Percentiles rank a stretch among this genome's conserved stretches.
These are phyloP conservation scores for Aplidium turbinatum DNA, from an alignment of 23 tunicate genomes.

Conservation along the genomic window DNA sequence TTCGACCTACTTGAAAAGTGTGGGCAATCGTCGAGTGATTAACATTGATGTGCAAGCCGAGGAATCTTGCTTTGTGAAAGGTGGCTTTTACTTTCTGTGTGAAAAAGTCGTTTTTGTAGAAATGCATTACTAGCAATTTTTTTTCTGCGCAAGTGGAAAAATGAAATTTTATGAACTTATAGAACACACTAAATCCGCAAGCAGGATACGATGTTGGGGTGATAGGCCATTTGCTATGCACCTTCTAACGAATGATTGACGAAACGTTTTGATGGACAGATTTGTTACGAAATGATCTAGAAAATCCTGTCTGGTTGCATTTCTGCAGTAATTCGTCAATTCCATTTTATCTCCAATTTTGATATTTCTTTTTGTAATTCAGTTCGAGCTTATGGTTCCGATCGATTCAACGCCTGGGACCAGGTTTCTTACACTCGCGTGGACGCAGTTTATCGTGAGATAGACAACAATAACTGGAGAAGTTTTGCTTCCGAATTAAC, in stretches of 20 bases:
- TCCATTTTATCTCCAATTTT: background rate
- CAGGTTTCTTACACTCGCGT: conserved; percentile 58
- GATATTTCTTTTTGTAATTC: background rate
- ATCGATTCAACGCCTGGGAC: conserved; percentile 38
- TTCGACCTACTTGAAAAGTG: conserved; percentile 27
- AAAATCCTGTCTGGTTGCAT: no score
- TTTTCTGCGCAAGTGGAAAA: no score
- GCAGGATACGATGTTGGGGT: no score
- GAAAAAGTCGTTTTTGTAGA: background rate
- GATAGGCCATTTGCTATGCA: background rate
- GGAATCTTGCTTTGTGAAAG: conserved; percentile 64
- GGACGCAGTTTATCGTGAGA: conserved; percentile 45
- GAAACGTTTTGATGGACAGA: no score
- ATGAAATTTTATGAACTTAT: no score
- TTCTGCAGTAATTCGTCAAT: no score
- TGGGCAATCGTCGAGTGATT: conserved; percentile 29
- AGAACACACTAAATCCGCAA: no score
- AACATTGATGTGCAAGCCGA: conserved; percentile 63
- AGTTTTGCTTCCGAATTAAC: conserved; percentile 50
- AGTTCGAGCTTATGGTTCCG: conserved; percentile 74
- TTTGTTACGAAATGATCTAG: no score
- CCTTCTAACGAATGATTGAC: background rate
- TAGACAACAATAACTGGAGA: conserved; percentile 48
- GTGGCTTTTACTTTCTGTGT: background rate
- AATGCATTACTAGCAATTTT: no score